A percentile compares a stretch with the other conserved stretches of the same genome.
Evolutionary conservation across 2,113 vertebrate species (phyloP).

Genomic region (Pygoscelis adeliae): DNA sequence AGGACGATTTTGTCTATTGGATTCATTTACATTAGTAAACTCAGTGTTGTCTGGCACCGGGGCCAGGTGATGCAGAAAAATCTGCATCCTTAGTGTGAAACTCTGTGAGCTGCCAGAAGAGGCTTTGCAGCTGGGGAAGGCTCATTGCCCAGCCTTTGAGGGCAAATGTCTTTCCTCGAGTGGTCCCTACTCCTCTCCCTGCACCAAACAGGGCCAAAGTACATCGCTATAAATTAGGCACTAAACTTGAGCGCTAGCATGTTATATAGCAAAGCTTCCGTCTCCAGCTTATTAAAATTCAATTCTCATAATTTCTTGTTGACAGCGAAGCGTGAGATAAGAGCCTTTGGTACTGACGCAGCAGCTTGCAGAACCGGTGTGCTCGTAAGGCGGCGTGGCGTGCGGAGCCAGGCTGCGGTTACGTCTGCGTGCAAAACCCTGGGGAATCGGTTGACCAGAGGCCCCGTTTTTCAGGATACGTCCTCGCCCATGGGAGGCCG

Average conservation of each 20-base stretch:
- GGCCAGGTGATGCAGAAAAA: not conserved
- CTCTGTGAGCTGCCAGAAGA: not conserved
- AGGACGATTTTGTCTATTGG: not conserved
- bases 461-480: accelerated
- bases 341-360: not conserved
- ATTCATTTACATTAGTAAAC: not conserved
- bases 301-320: not conserved
- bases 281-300: constrained; percentile 37
- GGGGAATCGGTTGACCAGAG: not conserved
- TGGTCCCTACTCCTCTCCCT: not conserved
- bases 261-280: not conserved
- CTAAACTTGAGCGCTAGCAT: not conserved
- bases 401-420: not conserved
- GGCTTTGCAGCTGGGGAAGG: not conserved
- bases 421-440: accelerated
- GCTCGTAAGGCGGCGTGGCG: accelerated
- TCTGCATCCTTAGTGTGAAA: not conserved
- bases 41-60: not conserved
- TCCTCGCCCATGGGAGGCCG: not conserved
- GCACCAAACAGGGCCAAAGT: not conserved
- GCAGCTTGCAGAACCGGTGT: not conserved
- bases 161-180: not conserved
- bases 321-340: not conserved
- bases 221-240: not conserved
- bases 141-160: not conserved